phyloP scores from a whole-genome alignment of 1,140 invertebrate genomes.

The Lamellibrachia luymesi region DNA sequence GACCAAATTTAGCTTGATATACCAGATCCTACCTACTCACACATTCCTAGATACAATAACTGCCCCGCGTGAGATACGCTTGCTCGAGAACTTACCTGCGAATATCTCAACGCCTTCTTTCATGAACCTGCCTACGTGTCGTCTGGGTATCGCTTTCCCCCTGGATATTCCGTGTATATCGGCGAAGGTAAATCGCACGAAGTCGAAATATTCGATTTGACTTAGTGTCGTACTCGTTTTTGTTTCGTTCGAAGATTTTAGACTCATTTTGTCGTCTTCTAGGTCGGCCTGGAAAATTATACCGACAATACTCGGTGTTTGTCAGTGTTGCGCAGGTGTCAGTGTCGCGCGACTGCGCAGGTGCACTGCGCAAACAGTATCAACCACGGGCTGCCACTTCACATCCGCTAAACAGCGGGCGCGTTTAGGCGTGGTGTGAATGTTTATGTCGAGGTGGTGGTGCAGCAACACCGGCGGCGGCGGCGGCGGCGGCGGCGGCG shows the following conservation, averaged over 20 bases:
- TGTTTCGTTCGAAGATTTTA: not conserved
- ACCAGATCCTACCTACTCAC: too few species aligned
- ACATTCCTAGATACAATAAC: too few species aligned
- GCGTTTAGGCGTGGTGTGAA: too few species aligned
- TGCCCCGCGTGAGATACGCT: not conserved
- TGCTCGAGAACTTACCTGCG: not conserved
- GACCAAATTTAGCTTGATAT: too few species aligned
- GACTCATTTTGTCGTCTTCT: not conserved
- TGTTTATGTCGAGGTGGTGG: too few species aligned
- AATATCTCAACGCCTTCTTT: not conserved
- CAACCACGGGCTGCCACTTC: too few species aligned
- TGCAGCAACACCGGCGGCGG: too few species aligned
- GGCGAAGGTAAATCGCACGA: conserved; percentile 19
- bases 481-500: too few species aligned
- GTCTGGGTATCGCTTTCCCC: conserved; percentile 12
- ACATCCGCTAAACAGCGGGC: too few species aligned
- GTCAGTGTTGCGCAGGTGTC: not conserved
- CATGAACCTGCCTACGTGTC: conserved; percentile 15
- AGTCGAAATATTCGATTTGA: conserved; percentile 16
- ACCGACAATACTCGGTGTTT: not conserved
- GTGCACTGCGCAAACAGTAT: not conserved
- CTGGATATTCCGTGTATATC: conserved; percentile 23
- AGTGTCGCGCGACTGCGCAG: not conserved
- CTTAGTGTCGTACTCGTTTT: not conserved
- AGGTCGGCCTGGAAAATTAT: not conserved